phyloP scores from a whole-genome alignment of 2,888 invertebrate species.

The Hypomecis atomaria region DNA sequence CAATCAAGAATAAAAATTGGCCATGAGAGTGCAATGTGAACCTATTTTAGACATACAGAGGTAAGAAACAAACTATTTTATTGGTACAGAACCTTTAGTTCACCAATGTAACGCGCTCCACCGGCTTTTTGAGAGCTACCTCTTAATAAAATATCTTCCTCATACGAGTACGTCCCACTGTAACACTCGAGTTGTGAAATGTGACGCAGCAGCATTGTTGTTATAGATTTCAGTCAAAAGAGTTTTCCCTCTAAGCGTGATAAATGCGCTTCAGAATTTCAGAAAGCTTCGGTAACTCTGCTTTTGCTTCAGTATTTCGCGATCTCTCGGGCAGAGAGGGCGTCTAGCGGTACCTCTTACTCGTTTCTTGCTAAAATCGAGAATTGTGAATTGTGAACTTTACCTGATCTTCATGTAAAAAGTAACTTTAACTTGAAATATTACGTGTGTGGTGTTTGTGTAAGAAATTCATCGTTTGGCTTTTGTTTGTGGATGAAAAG shows the following conservation, averaged over 20 bases:
- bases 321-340: conserved; percentile 16
- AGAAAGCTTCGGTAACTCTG: neutral
- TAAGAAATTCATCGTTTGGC: neutral
- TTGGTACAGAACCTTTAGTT: no score
- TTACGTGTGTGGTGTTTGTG: neutral
- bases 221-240: conserved; percentile 5
- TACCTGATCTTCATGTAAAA: neutral
- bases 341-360: conserved; percentile 9
- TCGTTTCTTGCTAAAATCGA: conserved; percentile 1
- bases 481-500: conserved; percentile 5
- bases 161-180: no score
- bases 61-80: no score
- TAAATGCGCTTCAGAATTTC: conserved; percentile 3
- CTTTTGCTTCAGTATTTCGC: conserved; percentile 28
- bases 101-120: no score
- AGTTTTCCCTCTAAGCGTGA: conserved; percentile 1
- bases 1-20: no score
- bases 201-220: conserved; percentile 16
- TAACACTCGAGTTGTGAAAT: neutral
- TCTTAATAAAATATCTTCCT: neutral
- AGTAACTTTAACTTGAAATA: neutral
- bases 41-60: no score
- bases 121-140: neutral
- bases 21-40: no score
- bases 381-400: conserved; percentile 1